Evolutionary conservation across 2,113 vertebrate species (phyloP), one percentile per base, ranked within the genome.

Genomic region (Callorhinus ursinus): DNA sequence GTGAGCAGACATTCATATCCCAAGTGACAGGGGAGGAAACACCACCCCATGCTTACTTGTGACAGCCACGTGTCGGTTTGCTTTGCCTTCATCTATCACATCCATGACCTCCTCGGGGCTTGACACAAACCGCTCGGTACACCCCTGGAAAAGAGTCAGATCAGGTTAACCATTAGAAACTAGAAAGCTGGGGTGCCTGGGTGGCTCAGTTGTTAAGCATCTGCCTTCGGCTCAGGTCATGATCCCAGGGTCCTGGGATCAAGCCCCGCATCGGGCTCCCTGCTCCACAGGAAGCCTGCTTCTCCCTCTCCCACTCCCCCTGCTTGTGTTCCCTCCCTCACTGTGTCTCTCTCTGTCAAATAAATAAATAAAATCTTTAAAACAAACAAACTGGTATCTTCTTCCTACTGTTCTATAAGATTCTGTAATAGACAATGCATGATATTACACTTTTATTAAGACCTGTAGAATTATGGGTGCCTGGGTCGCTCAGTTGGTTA

Each of bases 91-190:
- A 3, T 99, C 99, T 13, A 99, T 99, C 57, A 99, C 99, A 71
- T 99, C 99, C 99, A 99, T 99, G 72, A 99, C 99, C 69, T 99
- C 99, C 24, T 99, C 99, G 0, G 99, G 99, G 97, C 99, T 99
- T 55, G 99, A 99, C 12, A 99, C 99, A 96, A 99, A 99, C 16
- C 99, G 98, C 97, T 99, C 99, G 0, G 99, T 99, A 61, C 99
- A 99, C 5, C 99, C 99, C 99, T 99, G 98, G 24, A 95, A 93
- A 61, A 57, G 49, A 11, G 1, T 72, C 76, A 28, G 61, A 12
- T 22, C 19, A 53, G 82, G 67, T 15, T 55, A 4, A 33, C 67
- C 86, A 71, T 39, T 33, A 61, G 76, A 55, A 55, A 51, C 5
- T 46, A 8, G 46, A 46, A 46, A 46, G 46, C 46, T 46, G 46